Conservation (phyloP, 2,888 invertebrate genomes). For the Chloromyia formosa region DNA sequence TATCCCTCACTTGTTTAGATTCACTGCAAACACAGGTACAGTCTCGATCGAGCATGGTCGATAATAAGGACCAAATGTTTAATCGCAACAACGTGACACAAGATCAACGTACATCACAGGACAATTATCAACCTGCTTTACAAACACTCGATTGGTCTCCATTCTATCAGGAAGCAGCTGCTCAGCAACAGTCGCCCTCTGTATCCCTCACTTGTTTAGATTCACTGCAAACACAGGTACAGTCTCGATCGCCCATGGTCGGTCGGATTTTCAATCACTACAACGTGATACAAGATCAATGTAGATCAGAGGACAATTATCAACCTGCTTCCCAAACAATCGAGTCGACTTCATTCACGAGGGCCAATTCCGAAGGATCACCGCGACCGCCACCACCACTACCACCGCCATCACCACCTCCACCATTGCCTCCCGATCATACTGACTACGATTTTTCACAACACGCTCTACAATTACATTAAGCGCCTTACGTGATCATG, state of each 20-base stretch:
- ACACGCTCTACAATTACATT: too few species aligned
- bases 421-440: neutral
- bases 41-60: constrained; percentile 47
- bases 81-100: neutral
- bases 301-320: constrained; percentile 49
- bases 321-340: constrained; percentile 11
- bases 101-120: constrained; percentile 50
- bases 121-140: constrained; percentile 11
- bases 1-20: neutral
- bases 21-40: neutral
- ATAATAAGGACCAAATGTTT: constrained; percentile 16
- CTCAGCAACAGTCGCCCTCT: constrained; percentile 42
- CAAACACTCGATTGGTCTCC: constrained; percentile 30
- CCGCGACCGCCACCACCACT: neutral
- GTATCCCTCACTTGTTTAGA: neutral
- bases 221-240: neutral
- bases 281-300: constrained; percentile 6
- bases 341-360: too few species aligned
- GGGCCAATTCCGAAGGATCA: too few species aligned
- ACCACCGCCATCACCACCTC: neutral
- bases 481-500: too few species aligned
- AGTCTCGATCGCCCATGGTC: constrained; percentile 47
- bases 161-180: constrained; percentile 44
- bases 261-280: constrained; percentile 14
- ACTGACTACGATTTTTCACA: too few species aligned